Percentiles rank a stretch among this genome's conserved stretches.
phyloP scores from a whole-genome alignment of 2,113 vertebrate species.

The Lepus americanus region DNA sequence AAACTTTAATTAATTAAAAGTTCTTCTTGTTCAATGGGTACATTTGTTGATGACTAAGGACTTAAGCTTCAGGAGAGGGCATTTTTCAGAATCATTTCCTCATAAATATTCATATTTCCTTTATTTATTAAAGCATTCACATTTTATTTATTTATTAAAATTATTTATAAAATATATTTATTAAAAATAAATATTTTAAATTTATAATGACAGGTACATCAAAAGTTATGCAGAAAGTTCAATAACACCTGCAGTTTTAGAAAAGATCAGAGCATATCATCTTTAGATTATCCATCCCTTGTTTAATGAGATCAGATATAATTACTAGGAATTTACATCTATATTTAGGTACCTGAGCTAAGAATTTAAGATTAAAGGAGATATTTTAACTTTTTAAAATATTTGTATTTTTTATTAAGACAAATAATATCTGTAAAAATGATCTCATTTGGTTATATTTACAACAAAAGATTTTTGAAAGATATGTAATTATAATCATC shows the following conservation, averaged over 20 bases:
- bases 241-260: not conserved
- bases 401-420: slow-evolving; percentile 29
- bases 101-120: slow-evolving; percentile 5
- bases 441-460: slow-evolving; percentile 7
- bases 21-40: not conserved
- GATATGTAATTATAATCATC: not conserved
- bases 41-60: not conserved
- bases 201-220: not conserved
- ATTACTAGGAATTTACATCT: slow-evolving; percentile 47
- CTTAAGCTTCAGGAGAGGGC: not conserved
- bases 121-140: too few relatives aligned
- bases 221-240: not conserved
- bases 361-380: slow-evolving; percentile 64
- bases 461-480: slow-evolving; percentile 37
- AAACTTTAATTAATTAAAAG: slow-evolving; percentile 43
- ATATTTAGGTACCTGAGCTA: not conserved
- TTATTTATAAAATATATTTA: too few relatives aligned
- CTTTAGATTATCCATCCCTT: not conserved
- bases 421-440: slow-evolving; percentile 10
- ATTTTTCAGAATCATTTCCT: slow-evolving; percentile 27
- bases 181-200: not conserved
- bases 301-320: slow-evolving; percentile 43
- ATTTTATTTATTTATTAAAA: too few relatives aligned
- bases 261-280: not conserved
- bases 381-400: not conserved